A percentile compares a stretch with the other conserved stretches of the same genome.
Evolutionary conservation across 2,888 invertebrate genomes (phyloP).

Genomic region (Drosophila tanythrix): DNA sequence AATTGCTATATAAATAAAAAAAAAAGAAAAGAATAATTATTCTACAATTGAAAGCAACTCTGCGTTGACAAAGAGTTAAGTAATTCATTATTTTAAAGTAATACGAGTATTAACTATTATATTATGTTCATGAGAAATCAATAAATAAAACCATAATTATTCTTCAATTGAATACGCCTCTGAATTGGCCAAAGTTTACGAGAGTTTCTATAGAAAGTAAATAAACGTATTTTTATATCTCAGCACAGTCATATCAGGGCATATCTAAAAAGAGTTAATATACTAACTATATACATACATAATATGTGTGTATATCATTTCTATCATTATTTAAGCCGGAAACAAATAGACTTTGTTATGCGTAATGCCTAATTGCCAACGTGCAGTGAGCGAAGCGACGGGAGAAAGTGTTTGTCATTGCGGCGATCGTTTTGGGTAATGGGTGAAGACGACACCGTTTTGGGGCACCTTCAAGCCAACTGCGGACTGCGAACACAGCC

Average conservation of each 20-base stretch:
- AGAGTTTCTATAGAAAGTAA: neutral
- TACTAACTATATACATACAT: neutral
- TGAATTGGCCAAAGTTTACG: neutral
- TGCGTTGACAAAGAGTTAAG: neutral
- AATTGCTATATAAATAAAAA: neutral
- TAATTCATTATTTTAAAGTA: neutral
- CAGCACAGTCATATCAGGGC: neutral
- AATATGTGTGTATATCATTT: slow-evolving; percentile 1
- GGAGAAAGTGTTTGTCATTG: slow-evolving; percentile 74
- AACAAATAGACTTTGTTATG: slow-evolving; percentile 33
- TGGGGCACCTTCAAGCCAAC: slow-evolving; percentile 9
- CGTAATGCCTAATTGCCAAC: slow-evolving; percentile 56
- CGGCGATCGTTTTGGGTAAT: slow-evolving; percentile 67
- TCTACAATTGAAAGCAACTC: neutral
- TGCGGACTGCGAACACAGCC: slow-evolving; percentile 31
- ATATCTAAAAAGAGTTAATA: neutral
- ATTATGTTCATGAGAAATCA: neutral
- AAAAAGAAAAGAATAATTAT: neutral
- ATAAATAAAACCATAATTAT: neutral
- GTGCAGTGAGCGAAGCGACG: slow-evolving; percentile 26
- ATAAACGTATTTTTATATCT: neutral
- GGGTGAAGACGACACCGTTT: slow-evolving; percentile 60
- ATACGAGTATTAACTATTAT: neutral
- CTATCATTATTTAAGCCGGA: slow-evolving; percentile 11
- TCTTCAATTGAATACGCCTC: neutral